Evolutionary conservation across 2,888 invertebrate species (phyloP).

Genomic region (Itoplectis maculator): DNA sequence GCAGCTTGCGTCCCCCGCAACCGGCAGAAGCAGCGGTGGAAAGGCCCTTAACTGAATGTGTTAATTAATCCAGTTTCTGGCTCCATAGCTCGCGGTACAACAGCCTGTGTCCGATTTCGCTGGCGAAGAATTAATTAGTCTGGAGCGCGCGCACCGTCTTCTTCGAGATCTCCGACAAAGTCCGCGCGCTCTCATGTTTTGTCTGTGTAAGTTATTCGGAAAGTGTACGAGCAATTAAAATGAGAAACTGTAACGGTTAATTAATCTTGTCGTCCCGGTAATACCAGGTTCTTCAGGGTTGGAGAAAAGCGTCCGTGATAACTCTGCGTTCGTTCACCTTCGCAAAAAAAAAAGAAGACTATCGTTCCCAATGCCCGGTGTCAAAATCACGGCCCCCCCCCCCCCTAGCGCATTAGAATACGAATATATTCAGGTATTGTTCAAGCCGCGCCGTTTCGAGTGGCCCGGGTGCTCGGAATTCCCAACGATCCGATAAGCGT

Average conservation of each 20-base stretch:
- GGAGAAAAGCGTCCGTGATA: not conserved
- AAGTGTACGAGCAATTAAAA: slow-evolving; percentile 52
- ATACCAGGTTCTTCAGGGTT: not conserved
- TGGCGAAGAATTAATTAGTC: slow-evolving; percentile 68
- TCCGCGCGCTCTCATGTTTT: not conserved
- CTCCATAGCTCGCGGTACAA: slow-evolving; percentile 35
- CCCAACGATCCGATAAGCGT: slow-evolving; percentile 17
- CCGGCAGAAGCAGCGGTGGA: slow-evolving; percentile 16
- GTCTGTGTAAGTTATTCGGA: slow-evolving; percentile 11
- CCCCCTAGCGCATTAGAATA: not conserved
- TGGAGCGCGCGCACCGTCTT: slow-evolving; percentile 42
- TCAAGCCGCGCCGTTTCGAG: not conserved
- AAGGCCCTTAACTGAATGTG: slow-evolving; percentile 69
- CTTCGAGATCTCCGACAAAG: slow-evolving; percentile 6
- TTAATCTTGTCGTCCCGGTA: slow-evolving; percentile 46
- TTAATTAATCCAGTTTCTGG: slow-evolving; percentile 72
- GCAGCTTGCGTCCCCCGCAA: slow-evolving; percentile 35
- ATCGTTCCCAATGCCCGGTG: not conserved
- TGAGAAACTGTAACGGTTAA: slow-evolving; percentile 44
- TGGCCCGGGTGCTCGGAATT: not conserved
- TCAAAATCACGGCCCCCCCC: not conserved
- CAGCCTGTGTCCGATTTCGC: slow-evolving; percentile 58
- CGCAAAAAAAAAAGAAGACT: not conserved
- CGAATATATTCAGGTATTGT: slow-evolving; percentile 1
- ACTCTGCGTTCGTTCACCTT: not conserved